Percentiles rank a stretch among this genome's conserved stretches.
These are phyloP conservation scores for Luehdorfia chinensis DNA, from an alignment of 1,140 invertebrate species.

Conservation along the genomic window DNA sequence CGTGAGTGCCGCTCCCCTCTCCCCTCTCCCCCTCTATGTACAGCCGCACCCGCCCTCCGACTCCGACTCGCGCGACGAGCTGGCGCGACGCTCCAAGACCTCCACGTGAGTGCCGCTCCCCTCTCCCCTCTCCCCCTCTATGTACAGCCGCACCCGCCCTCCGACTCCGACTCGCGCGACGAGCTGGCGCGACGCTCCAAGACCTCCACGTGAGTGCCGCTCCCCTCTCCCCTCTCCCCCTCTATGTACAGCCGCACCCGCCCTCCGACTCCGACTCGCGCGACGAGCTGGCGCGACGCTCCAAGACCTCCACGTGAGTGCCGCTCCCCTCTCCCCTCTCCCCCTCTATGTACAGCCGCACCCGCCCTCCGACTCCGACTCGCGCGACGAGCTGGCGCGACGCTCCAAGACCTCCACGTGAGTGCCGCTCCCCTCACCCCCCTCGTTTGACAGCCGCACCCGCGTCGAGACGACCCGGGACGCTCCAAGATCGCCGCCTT, in stretches of 20 bases:
- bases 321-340: not conserved
- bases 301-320: constrained; percentile 50
- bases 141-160: constrained; percentile 15
- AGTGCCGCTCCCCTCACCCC: constrained; percentile 22
- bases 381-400: constrained; percentile 39
- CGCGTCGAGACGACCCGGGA: not conserved
- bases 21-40: not conserved
- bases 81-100: constrained; percentile 41
- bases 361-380: constrained; percentile 46
- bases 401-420: constrained; percentile 48
- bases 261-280: constrained; percentile 48
- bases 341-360: not conserved
- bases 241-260: not conserved
- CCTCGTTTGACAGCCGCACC: not conserved
- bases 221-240: not conserved
- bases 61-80: constrained; percentile 47
- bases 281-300: constrained; percentile 40
- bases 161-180: constrained; percentile 51
- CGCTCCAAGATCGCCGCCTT: not conserved
- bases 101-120: constrained; percentile 44
- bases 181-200: constrained; percentile 45
- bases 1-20: constrained; percentile 41
- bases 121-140: not conserved
- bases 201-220: constrained; percentile 41
- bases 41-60: constrained; percentile 31